Conservation (phyloP, 2,888 invertebrate genomes). For the Anagyrus pseudococci region DNA sequence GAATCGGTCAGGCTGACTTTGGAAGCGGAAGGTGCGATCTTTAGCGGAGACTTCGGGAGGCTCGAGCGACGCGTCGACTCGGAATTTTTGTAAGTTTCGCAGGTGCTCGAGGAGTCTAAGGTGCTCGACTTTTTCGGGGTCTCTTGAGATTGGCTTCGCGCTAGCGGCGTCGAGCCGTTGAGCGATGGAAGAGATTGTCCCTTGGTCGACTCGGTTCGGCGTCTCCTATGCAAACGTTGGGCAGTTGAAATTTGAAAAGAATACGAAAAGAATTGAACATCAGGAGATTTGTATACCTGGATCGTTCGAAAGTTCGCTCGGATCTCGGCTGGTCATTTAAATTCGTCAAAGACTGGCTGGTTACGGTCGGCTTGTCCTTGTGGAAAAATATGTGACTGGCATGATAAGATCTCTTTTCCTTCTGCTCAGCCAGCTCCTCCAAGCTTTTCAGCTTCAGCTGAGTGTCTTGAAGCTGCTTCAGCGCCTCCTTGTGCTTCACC, state of each 20-base stretch:
- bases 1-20: conserved; percentile 23
- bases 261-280: too few relatives aligned
- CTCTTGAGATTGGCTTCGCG: conserved; percentile 11
- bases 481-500: conserved; percentile 73
- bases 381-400: conserved; percentile 44
- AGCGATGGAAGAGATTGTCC: conserved; percentile 29
- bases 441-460: conserved; percentile 69
- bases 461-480: conserved; percentile 71
- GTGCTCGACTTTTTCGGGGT: background rate
- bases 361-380: conserved; percentile 26
- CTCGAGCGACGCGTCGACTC: too few relatives aligned
- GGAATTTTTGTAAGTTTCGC: conserved; percentile 49
- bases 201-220: conserved; percentile 5
- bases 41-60: conserved; percentile 38
- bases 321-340: conserved; percentile 48
- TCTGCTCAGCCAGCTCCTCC: conserved; percentile 69
- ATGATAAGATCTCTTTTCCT: conserved; percentile 52
- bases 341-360: conserved; percentile 53
- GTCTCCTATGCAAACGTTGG: conserved; percentile 9
- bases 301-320: conserved; percentile 7
- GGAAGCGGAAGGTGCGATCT: conserved; percentile 24
- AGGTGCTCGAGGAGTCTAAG: conserved; percentile 44
- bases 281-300: too few relatives aligned
- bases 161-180: background rate
- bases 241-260: background rate